Evolutionary conservation across 1,140 invertebrate species (phyloP), one percentile per base, ranked within the genome.

Genomic region (Varroa destructor): DNA sequence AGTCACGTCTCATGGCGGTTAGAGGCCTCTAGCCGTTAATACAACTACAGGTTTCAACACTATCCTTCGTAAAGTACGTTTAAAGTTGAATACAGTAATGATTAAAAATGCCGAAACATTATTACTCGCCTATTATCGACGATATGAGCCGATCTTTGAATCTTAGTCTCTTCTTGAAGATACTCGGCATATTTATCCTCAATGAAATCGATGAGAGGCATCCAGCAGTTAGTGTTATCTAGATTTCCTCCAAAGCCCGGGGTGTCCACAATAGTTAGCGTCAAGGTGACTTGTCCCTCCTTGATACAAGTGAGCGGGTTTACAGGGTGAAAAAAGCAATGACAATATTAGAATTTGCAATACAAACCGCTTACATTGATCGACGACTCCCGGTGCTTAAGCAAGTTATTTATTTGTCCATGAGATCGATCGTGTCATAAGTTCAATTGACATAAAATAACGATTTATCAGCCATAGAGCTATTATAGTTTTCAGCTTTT

Each of bases 131-230:
- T 86, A 85, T 75, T 86, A 84, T 75, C 77, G 67, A 72, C 71
- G 55, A 76, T 76, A 14, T 76, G 74, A 67, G 61, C 61, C 79
- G 88, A 88, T 76, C 91, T 85, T 67, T 89, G 87, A 42, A 94
- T 90, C 54, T 90, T 84, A 0, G 90, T 92, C 78, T 94, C 91
- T 0, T 89, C 89, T 77, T 93, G 93, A 77, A 94, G 82, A 79
- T 91, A 94, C 79, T 98, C 94, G 80, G 98, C 93, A 81, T 98
- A 87, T 81, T 95, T 95, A 75, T 86, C 88, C 82, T 99, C 95
- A 75, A 99, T 94, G 81, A 92, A 98, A 78, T 99, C 91, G 75
- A 95, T 89, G 37, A 99, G 87, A 42, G 95, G 94, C 76, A 93
- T 87, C 95, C 96, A 99, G 83, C 93, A 87, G 75, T 83, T 84